Conservation (phyloP, 2,888 invertebrate genomes). For the Melinaea marsaeus region DNA sequence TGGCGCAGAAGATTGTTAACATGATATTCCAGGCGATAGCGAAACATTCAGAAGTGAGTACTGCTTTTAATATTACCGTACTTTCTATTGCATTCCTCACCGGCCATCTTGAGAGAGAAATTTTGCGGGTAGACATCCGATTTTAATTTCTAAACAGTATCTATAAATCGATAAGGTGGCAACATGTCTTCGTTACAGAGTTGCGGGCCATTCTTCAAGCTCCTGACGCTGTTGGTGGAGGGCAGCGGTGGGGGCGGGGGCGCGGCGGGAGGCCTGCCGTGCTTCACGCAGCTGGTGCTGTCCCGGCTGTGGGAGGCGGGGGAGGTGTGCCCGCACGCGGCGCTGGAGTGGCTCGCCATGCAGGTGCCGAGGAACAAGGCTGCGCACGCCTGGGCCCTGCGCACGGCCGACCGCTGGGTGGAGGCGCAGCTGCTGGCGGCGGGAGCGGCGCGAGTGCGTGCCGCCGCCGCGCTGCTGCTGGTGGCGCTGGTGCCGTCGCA, state of each 20-base stretch:
- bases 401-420: slow-evolving; percentile 94
- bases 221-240: slow-evolving; percentile 92
- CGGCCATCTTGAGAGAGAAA: background rate
- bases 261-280: slow-evolving; percentile 86
- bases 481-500: slow-evolving; percentile 94
- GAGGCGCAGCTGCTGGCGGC: slow-evolving; percentile 93
- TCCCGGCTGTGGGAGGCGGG: slow-evolving; percentile 94
- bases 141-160: too few relatives aligned
- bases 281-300: slow-evolving; percentile 93
- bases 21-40: slow-evolving; percentile 95
- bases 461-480: slow-evolving; percentile 91
- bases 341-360: slow-evolving; percentile 93
- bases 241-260: slow-evolving; percentile 85
- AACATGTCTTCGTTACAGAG: slow-evolving; percentile 64
- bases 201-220: slow-evolving; percentile 94
- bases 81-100: background rate
- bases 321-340: slow-evolving; percentile 93
- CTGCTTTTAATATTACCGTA: background rate
- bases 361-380: slow-evolving; percentile 92
- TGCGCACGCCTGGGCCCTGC: slow-evolving; percentile 94
- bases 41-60: slow-evolving; percentile 89
- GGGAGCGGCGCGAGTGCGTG: slow-evolving; percentile 88
- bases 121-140: background rate
- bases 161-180: too few relatives aligned
- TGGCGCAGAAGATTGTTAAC: slow-evolving; percentile 91